Evolutionary conservation across 2,797 vertebrate genomes (phyloP).

Genomic region (Poecile montanus): DNA sequence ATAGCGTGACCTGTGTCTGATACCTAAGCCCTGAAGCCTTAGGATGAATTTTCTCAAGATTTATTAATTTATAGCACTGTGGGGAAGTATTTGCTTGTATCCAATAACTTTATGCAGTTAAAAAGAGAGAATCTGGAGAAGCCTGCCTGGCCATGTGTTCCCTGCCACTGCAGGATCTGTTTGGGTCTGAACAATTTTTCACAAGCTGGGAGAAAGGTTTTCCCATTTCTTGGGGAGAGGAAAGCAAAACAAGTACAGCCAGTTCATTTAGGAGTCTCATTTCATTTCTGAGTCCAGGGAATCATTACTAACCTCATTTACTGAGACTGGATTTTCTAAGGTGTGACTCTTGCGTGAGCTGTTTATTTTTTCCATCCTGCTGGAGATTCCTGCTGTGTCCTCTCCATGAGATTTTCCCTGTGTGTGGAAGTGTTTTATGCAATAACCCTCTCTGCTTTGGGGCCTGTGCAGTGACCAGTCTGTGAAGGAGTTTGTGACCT

Average conservation of each 20-base stretch:
- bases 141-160: neutral
- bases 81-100: neutral
- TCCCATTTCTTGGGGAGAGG: neutral
- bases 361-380: neutral
- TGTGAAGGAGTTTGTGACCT: neutral
- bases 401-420: neutral
- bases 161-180: neutral
- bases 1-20: accelerated
- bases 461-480: neutral
- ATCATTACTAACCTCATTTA: neutral
- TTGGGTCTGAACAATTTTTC: neutral
- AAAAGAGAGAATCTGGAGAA: neutral
- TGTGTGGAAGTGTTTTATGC: neutral
- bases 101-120: neutral
- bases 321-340: neutral
- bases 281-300: neutral
- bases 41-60: neutral
- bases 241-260: neutral
- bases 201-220: neutral
- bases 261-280: neutral
- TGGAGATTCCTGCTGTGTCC: neutral
- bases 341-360: neutral
- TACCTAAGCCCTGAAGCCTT: neutral
- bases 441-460: neutral
- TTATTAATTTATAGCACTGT: neutral